Evolutionary conservation across 1,140 invertebrate species (phyloP).

Genomic region (Nephila pilipes): DNA sequence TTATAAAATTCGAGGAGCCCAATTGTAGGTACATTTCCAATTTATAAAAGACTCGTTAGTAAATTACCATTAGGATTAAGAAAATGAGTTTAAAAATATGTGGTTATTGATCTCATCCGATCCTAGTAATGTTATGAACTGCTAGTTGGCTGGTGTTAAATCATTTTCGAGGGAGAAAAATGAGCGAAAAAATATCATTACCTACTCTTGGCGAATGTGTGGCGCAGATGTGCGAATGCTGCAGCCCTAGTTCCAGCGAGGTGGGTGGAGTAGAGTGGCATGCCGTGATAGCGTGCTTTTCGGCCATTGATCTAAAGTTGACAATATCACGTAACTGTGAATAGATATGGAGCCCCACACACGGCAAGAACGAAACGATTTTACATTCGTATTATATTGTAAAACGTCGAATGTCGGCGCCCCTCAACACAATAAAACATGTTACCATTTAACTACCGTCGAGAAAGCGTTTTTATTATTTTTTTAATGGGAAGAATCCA

Average conservation of each 20-base stretch:
- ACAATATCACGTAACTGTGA: constrained; percentile 74
- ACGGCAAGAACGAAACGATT: constrained; percentile 45
- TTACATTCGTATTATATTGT: constrained; percentile 52
- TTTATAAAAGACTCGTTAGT: no score
- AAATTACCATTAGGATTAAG: no score
- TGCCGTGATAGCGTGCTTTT: constrained; percentile 70
- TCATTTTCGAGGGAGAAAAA: no score
- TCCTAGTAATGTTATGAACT: no score
- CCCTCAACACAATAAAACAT: constrained; percentile 7
- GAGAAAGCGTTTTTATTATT: no score
- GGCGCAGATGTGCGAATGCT: neutral
- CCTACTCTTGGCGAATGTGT: neutral
- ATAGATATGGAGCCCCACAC: constrained; percentile 66
- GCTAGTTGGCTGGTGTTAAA: no score
- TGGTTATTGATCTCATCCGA: no score
- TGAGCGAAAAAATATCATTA: no score
- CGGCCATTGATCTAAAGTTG: constrained; percentile 72
- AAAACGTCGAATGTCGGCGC: constrained; percentile 10
- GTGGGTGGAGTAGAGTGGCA: constrained; percentile 55
- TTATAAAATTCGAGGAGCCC: no score
- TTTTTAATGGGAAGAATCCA: neutral
- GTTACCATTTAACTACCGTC: neutral
- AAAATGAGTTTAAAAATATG: no score
- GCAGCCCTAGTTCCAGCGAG: constrained; percentile 8
- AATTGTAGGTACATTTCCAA: no score